Percentiles rank a stretch among this genome's conserved stretches.
These are phyloP conservation scores for Diphyllodes magnificus DNA, from an alignment of 2,113 vertebrate species.

Conservation along the genomic window DNA sequence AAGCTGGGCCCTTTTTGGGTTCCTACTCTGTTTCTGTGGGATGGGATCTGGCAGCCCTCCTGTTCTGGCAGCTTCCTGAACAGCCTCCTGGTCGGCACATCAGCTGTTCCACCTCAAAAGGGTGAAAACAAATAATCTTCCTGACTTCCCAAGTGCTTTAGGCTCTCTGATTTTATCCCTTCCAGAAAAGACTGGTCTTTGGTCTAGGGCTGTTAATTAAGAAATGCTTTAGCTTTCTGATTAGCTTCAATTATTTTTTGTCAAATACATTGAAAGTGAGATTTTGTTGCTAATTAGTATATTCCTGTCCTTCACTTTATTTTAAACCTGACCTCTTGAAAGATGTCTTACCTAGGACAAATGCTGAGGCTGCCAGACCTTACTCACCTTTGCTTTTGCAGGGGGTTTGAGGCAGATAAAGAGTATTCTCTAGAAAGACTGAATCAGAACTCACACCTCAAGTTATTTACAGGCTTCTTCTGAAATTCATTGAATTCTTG, in stretches of 20 bases:
- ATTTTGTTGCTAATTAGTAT: not conserved
- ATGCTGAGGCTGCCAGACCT: not conserved
- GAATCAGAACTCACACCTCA: not conserved
- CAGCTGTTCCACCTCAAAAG: not conserved
- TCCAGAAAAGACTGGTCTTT: not conserved
- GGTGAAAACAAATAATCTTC: not conserved
- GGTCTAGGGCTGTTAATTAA: not conserved
- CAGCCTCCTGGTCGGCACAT: accelerated
- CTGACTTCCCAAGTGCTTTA: not conserved
- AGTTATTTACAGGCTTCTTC: not conserved
- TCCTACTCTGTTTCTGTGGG: not conserved
- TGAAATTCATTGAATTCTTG: not conserved
- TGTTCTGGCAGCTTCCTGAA: not conserved
- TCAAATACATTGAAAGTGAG: not conserved
- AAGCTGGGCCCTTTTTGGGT: not conserved
- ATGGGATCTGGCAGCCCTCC: not conserved
- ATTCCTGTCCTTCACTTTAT: not conserved
- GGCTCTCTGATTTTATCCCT: not conserved
- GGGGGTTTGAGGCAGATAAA: not conserved
- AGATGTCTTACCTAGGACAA: not conserved
- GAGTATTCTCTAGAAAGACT: not conserved
- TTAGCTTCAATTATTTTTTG: not conserved
- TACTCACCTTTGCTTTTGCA: not conserved
- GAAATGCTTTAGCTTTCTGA: not conserved
- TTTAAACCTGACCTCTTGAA: not conserved